phyloP scores from a whole-genome alignment of 2,888 invertebrate species.

The Macrosiphum euphorbiae region DNA sequence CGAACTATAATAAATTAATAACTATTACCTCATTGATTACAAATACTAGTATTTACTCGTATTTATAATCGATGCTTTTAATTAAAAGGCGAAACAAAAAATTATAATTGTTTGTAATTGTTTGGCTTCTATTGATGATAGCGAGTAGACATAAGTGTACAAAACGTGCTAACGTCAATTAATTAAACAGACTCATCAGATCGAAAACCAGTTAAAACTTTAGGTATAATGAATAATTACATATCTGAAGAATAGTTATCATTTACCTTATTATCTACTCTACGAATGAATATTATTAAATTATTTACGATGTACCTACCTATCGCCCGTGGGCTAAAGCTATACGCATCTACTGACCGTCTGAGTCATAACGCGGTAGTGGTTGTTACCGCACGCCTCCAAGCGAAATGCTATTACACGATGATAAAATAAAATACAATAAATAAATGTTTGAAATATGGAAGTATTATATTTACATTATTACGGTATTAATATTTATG shows the following conservation, averaged over 20 bases:
- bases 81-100: background rate
- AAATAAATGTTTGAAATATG: background rate
- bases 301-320: background rate
- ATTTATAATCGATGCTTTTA: no score
- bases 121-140: background rate
- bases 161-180: background rate
- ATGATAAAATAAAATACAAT: background rate
- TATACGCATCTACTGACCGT: no score
- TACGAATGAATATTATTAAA: background rate
- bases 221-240: background rate
- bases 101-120: background rate
- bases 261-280: background rate
- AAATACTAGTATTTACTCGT: no score
- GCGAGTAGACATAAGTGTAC: background rate
- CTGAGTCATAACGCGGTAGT: background rate
- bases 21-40: background rate
- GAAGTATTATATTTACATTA: background rate
- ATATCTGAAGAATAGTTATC: background rate
- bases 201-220: background rate
- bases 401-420: background rate
- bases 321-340: background rate
- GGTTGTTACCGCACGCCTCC: background rate
- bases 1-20: background rate
- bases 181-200: background rate
- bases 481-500: background rate